These are phyloP conservation scores for Apocrypta bakeri DNA, from an alignment of 1,140 invertebrate species.

Conservation along the genomic window DNA sequence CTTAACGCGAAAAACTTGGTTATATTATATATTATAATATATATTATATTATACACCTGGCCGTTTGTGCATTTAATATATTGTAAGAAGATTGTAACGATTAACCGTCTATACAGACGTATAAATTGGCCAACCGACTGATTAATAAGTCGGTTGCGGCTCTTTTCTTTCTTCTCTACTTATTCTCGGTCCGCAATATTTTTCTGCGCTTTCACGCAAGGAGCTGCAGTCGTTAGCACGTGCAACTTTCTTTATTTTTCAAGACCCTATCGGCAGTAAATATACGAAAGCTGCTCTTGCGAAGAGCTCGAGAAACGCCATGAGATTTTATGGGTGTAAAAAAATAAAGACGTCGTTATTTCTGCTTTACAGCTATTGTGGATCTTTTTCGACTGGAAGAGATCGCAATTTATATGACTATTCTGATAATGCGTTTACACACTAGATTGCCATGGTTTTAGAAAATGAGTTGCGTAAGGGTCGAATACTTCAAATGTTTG, in stretches of 20 bases:
- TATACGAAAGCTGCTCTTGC: background rate
- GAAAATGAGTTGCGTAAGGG: background rate
- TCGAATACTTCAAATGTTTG: background rate
- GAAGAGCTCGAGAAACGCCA: background rate
- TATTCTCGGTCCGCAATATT: background rate
- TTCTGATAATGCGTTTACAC: background rate
- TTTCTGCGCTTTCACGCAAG: background rate
- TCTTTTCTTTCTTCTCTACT: background rate
- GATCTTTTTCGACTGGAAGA: background rate
- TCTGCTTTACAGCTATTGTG: background rate
- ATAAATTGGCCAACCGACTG: background rate
- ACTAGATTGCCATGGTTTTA: background rate
- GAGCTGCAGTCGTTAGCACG: background rate
- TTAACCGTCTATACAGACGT: background rate
- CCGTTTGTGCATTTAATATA: too few species aligned
- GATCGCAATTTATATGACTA: background rate
- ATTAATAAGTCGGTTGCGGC: background rate
- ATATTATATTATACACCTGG: background rate
- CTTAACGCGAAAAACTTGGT: too few species aligned
- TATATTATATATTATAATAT: too few species aligned
- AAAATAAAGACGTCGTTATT: constrained; percentile 2
- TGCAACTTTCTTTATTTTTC: background rate
- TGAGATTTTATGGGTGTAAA: background rate
- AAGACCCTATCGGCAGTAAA: background rate
- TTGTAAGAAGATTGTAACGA: background rate